These are phyloP conservation scores for Halcyon smyrnensis DNA, from an alignment of 2,797 vertebrate genomes.

Conservation along the genomic window DNA sequence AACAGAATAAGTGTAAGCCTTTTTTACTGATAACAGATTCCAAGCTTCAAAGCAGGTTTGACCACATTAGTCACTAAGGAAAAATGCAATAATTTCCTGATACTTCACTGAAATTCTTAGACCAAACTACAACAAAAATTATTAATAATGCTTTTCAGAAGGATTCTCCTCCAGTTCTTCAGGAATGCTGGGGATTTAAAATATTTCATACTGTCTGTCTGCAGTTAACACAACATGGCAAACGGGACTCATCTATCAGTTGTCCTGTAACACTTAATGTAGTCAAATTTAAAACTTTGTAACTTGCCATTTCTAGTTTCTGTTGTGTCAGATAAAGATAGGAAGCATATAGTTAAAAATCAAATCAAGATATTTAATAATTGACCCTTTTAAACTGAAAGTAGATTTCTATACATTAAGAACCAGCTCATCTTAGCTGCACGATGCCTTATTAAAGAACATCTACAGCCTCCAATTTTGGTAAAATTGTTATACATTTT, in stretches of 20 bases:
- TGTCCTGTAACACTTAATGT: not conserved
- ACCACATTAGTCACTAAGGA: not conserved
- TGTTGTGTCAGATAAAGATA: not conserved
- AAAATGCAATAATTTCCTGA: conserved; percentile 23
- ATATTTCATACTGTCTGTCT: conserved; percentile 1
- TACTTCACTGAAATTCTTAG: not conserved
- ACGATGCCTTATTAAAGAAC: not conserved
- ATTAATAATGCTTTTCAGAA: not conserved
- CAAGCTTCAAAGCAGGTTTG: not conserved
- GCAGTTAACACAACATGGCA: not conserved
- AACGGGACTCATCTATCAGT: not conserved
- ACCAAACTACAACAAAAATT: not conserved
- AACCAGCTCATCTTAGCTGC: not conserved
- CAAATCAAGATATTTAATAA: not conserved
- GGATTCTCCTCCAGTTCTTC: not conserved
- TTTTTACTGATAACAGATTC: not conserved
- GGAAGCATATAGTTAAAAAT: not conserved
- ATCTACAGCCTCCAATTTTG: not conserved
- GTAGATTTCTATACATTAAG: not conserved
- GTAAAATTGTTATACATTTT: not conserved
- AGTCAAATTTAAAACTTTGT: not conserved
- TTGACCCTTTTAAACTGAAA: not conserved
- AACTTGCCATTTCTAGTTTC: not conserved
- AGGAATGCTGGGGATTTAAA: not conserved
- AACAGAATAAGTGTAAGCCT: not conserved